Evolutionary conservation across 2,113 vertebrate species (phyloP), one percentile per base, ranked within the genome.

Genomic region (Callorhinus ursinus): DNA sequence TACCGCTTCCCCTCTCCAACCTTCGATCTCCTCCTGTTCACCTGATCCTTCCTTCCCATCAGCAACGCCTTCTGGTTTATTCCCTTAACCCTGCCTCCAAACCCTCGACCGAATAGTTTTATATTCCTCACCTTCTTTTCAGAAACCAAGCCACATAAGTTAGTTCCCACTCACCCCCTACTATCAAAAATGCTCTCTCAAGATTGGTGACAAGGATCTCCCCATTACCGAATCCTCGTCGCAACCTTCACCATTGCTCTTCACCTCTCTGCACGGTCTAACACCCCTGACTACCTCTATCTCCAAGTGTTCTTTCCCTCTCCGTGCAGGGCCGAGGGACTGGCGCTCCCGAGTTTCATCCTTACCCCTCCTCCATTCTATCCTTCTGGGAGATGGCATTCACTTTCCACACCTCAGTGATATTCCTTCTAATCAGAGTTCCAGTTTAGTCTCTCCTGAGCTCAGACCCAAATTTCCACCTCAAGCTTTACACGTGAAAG

Each of bases 41-140:
- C n/a, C 49, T 67, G 65, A 19, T 46, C 24, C 42, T 63, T 80
- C 39, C 21, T 46, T 1, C 15, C 42, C n/a, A 13, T 76, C 67
- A 63, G 65, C 71, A 86, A 5, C 39, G 0, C 21, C 36, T 42
- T 39, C 14, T 13, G 5, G n/a, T 61, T 74, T 74, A 39, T 36
- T 12, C n/a, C n/a, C 46, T 88, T n/a, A 77, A 88, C 1, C 26
- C 9, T 81, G 39, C 72, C 55, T 76, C 49, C 42, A 87, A 61
- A 69, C 49, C 0, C 42, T 36, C 33, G 28, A 55, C 76, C 46
- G 71, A 94, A 55, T 55, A 67, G 28, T 55, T 88, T 36, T 91
- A 49, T 21, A 57, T n/a, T 88, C 71, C 18, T 86, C 67, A 76
- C 11, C 49, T 83, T 92, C 51, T 92, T 76, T 59, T 80, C 51